phyloP scores from a whole-genome alignment of 2,797 vertebrate genomes.

The Crossoptilon crossoptilon region DNA sequence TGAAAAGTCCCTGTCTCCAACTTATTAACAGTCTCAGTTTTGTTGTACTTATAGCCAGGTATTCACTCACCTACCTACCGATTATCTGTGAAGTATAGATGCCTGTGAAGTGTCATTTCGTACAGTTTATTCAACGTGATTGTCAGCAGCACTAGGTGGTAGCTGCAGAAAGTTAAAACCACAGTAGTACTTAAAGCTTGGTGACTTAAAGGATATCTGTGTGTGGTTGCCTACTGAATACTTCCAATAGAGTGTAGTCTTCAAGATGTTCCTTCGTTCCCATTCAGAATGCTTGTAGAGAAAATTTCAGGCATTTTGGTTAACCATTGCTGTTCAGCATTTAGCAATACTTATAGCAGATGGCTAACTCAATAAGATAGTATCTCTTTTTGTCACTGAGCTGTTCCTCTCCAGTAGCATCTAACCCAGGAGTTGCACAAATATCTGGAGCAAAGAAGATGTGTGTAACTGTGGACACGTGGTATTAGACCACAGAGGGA shows the following conservation, averaged over 20 bases:
- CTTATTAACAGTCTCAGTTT: background rate
- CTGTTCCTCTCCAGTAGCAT: accelerated
- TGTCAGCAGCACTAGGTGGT: background rate
- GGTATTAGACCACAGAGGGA: background rate
- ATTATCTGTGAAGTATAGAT: background rate
- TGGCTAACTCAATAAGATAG: accelerated
- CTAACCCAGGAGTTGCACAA: background rate
- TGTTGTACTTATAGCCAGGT: background rate
- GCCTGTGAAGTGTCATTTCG: background rate
- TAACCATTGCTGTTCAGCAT: accelerated
- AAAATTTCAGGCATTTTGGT: background rate
- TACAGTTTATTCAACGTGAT: background rate
- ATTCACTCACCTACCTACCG: background rate
- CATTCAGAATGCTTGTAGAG: background rate
- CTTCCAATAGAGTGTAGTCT: background rate
- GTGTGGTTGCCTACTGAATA: background rate
- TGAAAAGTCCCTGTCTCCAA: background rate
- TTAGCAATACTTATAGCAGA: background rate
- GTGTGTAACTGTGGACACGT: accelerated
- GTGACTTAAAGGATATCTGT: background rate
- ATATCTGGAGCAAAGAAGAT: accelerated
- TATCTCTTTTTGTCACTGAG: background rate
- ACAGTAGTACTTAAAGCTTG: background rate
- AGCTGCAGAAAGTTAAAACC: background rate
- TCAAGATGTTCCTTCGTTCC: background rate